Conservation (phyloP, 2,797 vertebrate genomes). For the Leucoraja ocellata region DNA sequence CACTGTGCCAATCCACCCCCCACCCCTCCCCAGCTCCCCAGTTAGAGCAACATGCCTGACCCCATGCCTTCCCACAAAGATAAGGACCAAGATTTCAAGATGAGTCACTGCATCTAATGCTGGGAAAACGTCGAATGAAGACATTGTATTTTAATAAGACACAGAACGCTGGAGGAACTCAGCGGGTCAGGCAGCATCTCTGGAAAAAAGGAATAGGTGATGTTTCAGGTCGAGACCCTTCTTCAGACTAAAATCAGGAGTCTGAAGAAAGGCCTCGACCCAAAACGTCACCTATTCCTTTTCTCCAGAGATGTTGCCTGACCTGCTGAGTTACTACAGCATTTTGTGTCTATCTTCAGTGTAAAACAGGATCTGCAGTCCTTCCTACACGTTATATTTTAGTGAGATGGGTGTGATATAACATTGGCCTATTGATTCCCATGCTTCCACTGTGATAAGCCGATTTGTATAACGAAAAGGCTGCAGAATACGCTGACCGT, state of each 20-base stretch:
- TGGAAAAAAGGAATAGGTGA: too few relatives aligned
- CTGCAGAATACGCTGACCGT: background rate
- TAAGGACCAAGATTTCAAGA: conserved; percentile 39
- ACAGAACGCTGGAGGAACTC: too few relatives aligned
- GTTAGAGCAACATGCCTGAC: conserved; percentile 56
- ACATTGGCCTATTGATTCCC: background rate
- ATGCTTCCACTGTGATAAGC: background rate
- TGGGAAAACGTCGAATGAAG: background rate
- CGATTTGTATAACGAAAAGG: background rate
- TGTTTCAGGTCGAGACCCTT: too few relatives aligned
- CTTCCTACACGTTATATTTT: background rate
- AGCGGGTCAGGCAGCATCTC: too few relatives aligned
- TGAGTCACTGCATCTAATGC: background rate
- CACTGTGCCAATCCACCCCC: conserved; percentile 45
- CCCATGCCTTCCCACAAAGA: conserved; percentile 51
- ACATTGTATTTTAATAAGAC: background rate
- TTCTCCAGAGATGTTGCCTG: too few relatives aligned
- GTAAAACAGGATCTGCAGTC: too few relatives aligned
- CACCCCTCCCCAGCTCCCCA: conserved; percentile 47
- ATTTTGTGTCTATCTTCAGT: too few relatives aligned
- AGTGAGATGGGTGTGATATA: background rate
- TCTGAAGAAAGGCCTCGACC: too few relatives aligned
- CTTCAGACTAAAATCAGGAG: too few relatives aligned
- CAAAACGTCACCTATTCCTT: too few relatives aligned
- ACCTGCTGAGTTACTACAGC: too few relatives aligned